phyloP scores from a whole-genome alignment of 2,113 vertebrate genomes.

The Craseonycteris thonglongyai region DNA sequence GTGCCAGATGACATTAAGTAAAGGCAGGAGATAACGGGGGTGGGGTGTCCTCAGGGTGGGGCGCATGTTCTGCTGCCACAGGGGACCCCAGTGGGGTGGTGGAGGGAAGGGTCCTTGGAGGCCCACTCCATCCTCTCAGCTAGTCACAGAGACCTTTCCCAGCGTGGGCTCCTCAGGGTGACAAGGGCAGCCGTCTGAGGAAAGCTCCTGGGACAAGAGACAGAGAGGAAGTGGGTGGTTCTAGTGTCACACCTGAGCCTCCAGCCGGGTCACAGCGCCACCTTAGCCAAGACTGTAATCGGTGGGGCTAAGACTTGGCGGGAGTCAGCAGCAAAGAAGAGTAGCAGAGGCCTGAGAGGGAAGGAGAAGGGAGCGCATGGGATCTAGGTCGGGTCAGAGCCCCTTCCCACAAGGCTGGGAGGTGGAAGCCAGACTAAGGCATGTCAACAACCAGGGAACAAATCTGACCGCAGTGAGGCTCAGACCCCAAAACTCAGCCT shows the following conservation, averaged over 20 bases:
- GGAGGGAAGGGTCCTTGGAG: background rate
- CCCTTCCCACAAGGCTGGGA: background rate
- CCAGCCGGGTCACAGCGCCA: background rate
- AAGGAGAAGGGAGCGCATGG: background rate
- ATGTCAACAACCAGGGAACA: background rate
- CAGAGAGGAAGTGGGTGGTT: background rate
- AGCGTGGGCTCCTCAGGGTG: background rate
- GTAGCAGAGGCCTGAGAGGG: background rate
- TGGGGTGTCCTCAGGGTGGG: background rate
- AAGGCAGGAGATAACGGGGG: background rate
- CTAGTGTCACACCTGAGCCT: background rate
- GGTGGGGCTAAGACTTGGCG: background rate
- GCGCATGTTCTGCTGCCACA: background rate
- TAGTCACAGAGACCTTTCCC: background rate
- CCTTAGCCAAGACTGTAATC: slow-evolving; percentile 20
- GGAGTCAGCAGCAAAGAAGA: background rate
- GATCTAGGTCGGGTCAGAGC: background rate
- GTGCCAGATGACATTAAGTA: background rate
- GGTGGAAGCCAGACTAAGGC: background rate
- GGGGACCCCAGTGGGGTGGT: background rate
- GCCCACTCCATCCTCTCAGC: background rate
- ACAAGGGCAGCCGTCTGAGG: background rate
- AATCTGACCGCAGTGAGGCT: background rate
- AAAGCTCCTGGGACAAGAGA: background rate
- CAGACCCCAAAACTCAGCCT: background rate